Evolutionary conservation across 2,113 vertebrate species (phyloP), one percentile per base, ranked within the genome.

Genomic region (Actenoides lindsayi): DNA sequence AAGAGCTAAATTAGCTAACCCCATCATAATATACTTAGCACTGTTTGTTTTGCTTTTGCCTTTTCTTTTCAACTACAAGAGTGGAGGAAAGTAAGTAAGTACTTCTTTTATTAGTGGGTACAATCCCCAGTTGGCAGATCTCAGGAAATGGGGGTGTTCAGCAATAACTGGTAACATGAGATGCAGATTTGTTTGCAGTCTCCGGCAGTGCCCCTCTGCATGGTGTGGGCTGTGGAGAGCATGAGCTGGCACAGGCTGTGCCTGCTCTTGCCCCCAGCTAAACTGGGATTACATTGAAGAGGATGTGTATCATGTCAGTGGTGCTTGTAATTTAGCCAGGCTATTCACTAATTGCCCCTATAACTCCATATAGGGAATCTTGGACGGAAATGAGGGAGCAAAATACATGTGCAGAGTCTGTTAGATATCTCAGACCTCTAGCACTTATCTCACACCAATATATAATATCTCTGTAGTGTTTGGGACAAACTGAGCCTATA

Each of bases 1-100:
- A 93, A 96, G 83, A 95, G 64, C 81, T 81, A 73, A 89, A 78
- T 96, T 86, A 95, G 37, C 73, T 54, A 94, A 95, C 83, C 37
- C 71, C 46, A 60, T 90, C 73, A 83, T 89, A 83, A 93, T 8
- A 75, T 51, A 83, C 80, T 89, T 94, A 81, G 42, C 68, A 7
- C 42, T 74, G 73, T 83, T 93, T 70, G 69, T 16, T 93, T 94
- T 95, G 68, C 41, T 92, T 77, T 50, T 93, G 60, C 69, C 86
- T 90, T 87, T 81, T 33, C 67, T 95, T 83, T 90, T 78, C 25
- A 79, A 63, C 86, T 87, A 31, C 67, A 86, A 90, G 86, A 69
- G 93, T 70, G 86, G 86, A 83, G 64, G 33, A 94, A 89, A 90
- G 25, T 57, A 94, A 77, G 67, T 53, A 92, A 94, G 80, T 57